phyloP scores from a whole-genome alignment of 1,140 invertebrate species.

The Papilio glaucus region DNA sequence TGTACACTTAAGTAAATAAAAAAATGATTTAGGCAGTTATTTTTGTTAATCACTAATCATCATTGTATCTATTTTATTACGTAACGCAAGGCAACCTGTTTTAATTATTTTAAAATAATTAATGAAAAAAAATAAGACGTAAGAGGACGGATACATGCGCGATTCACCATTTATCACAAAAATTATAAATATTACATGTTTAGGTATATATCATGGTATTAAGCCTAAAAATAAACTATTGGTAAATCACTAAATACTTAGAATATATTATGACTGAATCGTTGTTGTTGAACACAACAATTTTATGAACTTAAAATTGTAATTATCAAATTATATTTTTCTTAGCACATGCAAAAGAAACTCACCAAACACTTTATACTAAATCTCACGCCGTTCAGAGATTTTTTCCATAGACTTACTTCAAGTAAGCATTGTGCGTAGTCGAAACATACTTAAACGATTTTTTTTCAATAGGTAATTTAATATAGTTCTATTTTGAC shows the following conservation, averaged over 20 bases:
- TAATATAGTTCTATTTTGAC: neutral
- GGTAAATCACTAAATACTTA: constrained; percentile 51
- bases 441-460: neutral
- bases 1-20: neutral
- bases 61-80: constrained; percentile 50
- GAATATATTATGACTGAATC: constrained; percentile 64
- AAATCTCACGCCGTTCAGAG: neutral
- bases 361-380: constrained; percentile 18
- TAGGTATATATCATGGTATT: constrained; percentile 49
- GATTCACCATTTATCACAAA: constrained; percentile 72
- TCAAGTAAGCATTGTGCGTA: neutral
- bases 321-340: constrained; percentile 30
- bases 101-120: constrained; percentile 43
- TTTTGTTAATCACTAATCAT: neutral
- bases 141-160: constrained; percentile 58
- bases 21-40: constrained; percentile 24
- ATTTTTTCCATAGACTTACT: neutral
- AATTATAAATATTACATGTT: constrained; percentile 45
- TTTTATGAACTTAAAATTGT: constrained; percentile 39
- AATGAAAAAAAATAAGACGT: constrained; percentile 47
- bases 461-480: neutral
- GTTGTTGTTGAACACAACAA: constrained; percentile 62
- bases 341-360: constrained; percentile 34
- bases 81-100: constrained; percentile 66
- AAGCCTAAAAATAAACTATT: constrained; percentile 54